Conservation (phyloP, 2,797 vertebrate species). For the Spatula clypeata region DNA sequence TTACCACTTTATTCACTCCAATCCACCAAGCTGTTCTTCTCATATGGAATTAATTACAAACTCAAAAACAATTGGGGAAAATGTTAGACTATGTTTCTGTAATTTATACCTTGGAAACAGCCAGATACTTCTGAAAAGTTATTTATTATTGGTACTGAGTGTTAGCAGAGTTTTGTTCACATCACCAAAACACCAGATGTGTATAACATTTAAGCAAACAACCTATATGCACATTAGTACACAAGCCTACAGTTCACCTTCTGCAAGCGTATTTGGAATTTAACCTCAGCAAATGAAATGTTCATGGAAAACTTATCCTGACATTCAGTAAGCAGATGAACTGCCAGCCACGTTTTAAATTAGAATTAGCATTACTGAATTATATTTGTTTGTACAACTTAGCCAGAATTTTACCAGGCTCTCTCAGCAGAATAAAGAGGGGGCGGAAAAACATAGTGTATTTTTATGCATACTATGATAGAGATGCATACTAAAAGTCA, state of each 20-base stretch:
- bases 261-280: neutral
- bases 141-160: neutral
- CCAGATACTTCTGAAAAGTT: neutral
- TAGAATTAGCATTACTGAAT: neutral
- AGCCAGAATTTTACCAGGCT: neutral
- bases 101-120: neutral
- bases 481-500: neutral
- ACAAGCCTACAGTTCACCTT: neutral
- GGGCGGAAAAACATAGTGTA: neutral
- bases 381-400: neutral
- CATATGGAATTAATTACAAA: conserved; percentile 19
- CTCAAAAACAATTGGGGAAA: conserved; percentile 1
- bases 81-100: neutral
- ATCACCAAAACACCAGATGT: neutral
- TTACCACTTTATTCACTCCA: conserved; percentile 30
- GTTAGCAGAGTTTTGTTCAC: neutral
- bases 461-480: neutral
- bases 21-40: neutral
- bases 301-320: neutral
- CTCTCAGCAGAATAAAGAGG: neutral
- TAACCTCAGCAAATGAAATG: neutral
- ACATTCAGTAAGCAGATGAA: neutral
- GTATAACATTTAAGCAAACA: neutral
- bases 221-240: neutral
- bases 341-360: neutral